phyloP scores from a whole-genome alignment of 2,888 invertebrate genomes.

The Drosophila subquinaria region DNA sequence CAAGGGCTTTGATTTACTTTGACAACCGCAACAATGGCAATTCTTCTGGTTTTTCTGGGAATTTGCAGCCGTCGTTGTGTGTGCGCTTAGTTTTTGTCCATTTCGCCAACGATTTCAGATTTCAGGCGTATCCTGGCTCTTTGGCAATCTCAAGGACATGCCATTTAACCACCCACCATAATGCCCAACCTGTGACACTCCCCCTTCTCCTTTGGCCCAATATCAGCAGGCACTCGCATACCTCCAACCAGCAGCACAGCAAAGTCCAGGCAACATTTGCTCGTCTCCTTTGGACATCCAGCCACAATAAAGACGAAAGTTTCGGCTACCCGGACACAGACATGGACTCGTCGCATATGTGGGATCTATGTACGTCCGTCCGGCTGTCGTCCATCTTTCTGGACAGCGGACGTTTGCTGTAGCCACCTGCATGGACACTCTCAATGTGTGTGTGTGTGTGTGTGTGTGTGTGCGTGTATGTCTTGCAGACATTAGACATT shows the following conservation, averaged over 20 bases:
- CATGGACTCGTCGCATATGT: conserved; percentile 49
- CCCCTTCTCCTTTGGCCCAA: not conserved
- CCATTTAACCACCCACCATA: conserved; percentile 6
- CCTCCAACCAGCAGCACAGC: conserved; percentile 9
- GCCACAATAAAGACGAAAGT: conserved; percentile 65
- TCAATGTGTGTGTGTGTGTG: conserved; percentile 15
- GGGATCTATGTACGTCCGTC: conserved; percentile 39
- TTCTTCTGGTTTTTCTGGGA: conserved; percentile 50
- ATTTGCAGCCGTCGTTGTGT: conserved; percentile 53
- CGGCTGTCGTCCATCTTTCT: conserved; percentile 16
- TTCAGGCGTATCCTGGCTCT: conserved; percentile 28
- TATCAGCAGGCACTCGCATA: not conserved
- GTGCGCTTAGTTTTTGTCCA: conserved; percentile 36
- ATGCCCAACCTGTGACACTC: not conserved
- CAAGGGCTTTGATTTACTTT: conserved; percentile 70
- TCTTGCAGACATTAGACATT: conserved; percentile 59
- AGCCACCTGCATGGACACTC: conserved; percentile 49
- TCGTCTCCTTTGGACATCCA: conserved; percentile 36
- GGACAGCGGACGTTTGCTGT: conserved; percentile 40
- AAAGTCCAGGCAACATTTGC: conserved; percentile 45
- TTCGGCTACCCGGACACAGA: conserved; percentile 35
- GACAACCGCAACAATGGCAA: conserved; percentile 70
- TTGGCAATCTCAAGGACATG: conserved; percentile 64
- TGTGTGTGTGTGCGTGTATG: conserved; percentile 32
- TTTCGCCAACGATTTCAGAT: conserved; percentile 47